Evolutionary conservation across 2,888 invertebrate genomes (phyloP), one percentile per base, ranked within the genome.

Genomic region (Eudemis profundana): DNA sequence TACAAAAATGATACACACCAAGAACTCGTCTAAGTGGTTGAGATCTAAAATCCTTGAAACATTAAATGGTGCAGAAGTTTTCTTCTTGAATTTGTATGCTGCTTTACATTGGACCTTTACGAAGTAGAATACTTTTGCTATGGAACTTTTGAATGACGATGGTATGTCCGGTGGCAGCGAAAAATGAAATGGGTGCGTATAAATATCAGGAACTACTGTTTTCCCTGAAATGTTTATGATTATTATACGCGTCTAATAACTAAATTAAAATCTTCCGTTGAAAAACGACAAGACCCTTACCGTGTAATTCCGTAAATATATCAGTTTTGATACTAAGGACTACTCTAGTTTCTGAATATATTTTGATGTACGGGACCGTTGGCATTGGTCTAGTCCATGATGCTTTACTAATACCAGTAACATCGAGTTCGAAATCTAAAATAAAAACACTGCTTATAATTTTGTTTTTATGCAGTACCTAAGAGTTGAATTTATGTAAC

Each of bases 371-470:
- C 0, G 91, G 91, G 33, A 87, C 72, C 1, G 86, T 85, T 1
- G 91, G 85, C 67, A 77, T 76, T 1, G 86, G 72, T 68, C 91
- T 82, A 0, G 86, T 80, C 91, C 91, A 92, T 53, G 78, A 78
- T 7, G 89, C 90, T 71, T 87, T 86, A 68, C 84, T 78, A 64
- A 69, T 74, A 38, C 91, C 91, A 15, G 73, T 70, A 3, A 90
- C 82, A 74, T 83, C 79, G 40, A 90, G 81, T 66, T 82, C 74
- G 19, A 91, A 78, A 57, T 78, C 91, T 91, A 74, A 63, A 86
- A 86, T 61, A 61, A 46, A 46, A n/a, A n/a, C n/a, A n/a, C n/a
- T n/a, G 61, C 23, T 36, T 19, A 57, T 5, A 17, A 38, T 5
- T 42, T 38, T n/a, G n/a, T 12, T 38, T 38, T 14, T 2, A 38